Conservation (phyloP, 2,113 vertebrate genomes). For the Leucopsar rothschildi region DNA sequence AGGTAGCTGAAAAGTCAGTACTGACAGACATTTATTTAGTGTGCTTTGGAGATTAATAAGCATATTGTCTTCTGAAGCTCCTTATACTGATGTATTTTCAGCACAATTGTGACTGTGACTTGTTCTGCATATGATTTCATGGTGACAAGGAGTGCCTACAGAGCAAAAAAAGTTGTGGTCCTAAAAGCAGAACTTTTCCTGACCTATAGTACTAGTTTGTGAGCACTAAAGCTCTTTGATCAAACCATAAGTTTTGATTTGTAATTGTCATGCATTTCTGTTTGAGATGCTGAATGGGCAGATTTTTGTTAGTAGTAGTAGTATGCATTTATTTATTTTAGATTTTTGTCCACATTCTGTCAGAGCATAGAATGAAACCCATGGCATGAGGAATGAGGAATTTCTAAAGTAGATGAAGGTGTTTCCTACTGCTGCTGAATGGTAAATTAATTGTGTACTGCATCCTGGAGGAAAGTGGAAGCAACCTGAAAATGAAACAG, state of each 20-base stretch:
- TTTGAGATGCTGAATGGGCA: background rate
- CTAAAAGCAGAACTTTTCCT: background rate
- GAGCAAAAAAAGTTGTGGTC: background rate
- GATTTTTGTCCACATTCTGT: background rate
- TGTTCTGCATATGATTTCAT: background rate
- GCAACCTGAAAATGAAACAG: background rate
- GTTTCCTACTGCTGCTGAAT: background rate
- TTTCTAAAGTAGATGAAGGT: background rate
- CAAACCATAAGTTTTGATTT: background rate
- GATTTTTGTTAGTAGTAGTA: background rate
- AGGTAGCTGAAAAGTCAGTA: background rate
- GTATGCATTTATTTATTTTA: background rate
- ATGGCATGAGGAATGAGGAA: background rate
- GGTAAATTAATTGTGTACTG: background rate
- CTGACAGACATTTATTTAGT: background rate
- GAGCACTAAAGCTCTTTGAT: background rate
- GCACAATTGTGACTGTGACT: background rate
- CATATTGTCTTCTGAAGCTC: background rate
- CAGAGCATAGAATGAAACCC: background rate
- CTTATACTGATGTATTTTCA: background rate
- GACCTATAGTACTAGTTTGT: background rate
- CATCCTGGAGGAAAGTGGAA: background rate
- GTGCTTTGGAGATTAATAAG: background rate
- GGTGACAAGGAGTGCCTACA: background rate
- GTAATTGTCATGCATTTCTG: background rate